These are phyloP conservation scores for Dermolepida albohirtum DNA, from an alignment of 2,888 invertebrate genomes.

Conservation along the genomic window DNA sequence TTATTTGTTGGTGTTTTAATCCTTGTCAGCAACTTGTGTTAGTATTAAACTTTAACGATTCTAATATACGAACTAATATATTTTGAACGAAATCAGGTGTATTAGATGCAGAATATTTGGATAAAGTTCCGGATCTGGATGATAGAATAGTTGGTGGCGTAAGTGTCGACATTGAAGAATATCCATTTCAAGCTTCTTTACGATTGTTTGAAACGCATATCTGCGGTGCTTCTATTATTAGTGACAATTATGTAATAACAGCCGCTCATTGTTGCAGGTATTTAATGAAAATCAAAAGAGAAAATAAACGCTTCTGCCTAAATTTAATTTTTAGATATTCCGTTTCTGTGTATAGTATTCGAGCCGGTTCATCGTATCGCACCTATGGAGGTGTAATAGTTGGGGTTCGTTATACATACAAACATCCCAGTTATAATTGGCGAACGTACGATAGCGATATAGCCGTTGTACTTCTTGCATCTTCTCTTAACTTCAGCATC, in stretches of 20 bases:
- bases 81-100: too few relatives aligned
- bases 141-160: conserved; percentile 16
- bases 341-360: conserved; percentile 10
- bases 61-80: too few relatives aligned
- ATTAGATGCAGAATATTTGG: not conserved
- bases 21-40: too few relatives aligned
- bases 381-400: conserved; percentile 25
- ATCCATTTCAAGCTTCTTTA: conserved; percentile 19
- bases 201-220: conserved; percentile 1
- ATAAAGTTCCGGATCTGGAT: not conserved
- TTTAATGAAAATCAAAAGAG: not conserved
- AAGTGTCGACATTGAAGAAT: conserved; percentile 14
- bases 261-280: conserved; percentile 22
- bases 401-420: not conserved
- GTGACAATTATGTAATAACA: not conserved
- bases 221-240: conserved; percentile 27
- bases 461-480: not conserved
- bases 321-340: not conserved
- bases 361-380: conserved; percentile 34
- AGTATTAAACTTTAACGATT: too few relatives aligned
- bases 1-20: too few relatives aligned
- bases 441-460: conserved; percentile 31
- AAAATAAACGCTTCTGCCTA: not conserved
- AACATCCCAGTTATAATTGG: conserved; percentile 20
- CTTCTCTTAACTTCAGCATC: not conserved